A percentile compares a stretch with the other conserved stretches of the same genome.
Evolutionary conservation across 2,797 vertebrate species (phyloP).

Genomic region (Chanos chanos): DNA sequence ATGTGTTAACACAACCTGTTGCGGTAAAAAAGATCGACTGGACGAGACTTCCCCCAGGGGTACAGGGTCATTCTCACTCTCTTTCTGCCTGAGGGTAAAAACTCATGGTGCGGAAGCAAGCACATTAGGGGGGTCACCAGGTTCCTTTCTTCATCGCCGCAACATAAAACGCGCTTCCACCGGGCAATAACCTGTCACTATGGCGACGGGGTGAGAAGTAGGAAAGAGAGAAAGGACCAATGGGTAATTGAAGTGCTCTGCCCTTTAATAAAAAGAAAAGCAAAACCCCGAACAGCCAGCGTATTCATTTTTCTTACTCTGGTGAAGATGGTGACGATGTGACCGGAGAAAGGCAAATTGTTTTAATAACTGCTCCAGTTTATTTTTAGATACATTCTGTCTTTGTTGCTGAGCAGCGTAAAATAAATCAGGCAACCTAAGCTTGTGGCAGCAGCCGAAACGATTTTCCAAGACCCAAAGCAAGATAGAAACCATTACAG

Average conservation of each 20-base stretch:
- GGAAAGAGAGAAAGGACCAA: slow-evolving; percentile 13
- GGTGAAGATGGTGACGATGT: background rate
- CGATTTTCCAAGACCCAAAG: too few relatives aligned
- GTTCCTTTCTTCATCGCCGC: background rate
- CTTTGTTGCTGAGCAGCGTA: too few relatives aligned
- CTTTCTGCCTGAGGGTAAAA: background rate
- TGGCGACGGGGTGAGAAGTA: slow-evolving; percentile 1
- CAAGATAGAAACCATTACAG: too few relatives aligned
- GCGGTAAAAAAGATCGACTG: slow-evolving; percentile 8
- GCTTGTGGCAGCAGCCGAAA: too few relatives aligned
- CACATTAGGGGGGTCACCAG: slow-evolving; percentile 3
- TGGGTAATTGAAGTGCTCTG: background rate
- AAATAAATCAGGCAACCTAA: too few relatives aligned
- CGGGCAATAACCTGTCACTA: slow-evolving; percentile 12
- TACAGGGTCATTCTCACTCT: background rate
- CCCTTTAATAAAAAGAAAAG: slow-evolving; percentile 18
- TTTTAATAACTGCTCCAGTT: too few relatives aligned
- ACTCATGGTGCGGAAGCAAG: slow-evolving; percentile 8
- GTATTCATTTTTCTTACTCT: background rate
- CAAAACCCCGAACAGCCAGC: background rate
- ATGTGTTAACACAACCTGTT: slow-evolving; percentile 6
- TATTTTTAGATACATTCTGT: too few relatives aligned
- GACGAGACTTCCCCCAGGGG: slow-evolving; percentile 10
- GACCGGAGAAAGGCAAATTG: background rate
- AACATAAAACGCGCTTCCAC: background rate